Evolutionary conservation across 2,113 vertebrate genomes (phyloP).

Genomic region (Hemicordylus capensis): DNA sequence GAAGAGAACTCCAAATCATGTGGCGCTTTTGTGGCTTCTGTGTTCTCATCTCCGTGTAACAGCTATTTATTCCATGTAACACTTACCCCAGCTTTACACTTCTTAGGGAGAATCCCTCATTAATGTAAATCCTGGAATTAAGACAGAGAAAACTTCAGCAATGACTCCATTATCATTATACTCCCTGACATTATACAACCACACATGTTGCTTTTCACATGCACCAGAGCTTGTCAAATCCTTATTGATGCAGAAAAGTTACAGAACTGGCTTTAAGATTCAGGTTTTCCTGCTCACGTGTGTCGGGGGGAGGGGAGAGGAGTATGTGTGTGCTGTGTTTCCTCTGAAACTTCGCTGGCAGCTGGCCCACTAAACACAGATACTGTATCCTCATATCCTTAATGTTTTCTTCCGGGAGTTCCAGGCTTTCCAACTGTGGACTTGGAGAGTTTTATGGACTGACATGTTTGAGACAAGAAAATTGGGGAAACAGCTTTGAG

Average conservation of each 20-base stretch:
- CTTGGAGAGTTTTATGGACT: slow-evolving; percentile 62
- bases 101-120: slow-evolving; percentile 65
- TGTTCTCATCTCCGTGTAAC: slow-evolving; percentile 51
- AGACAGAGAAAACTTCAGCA: slow-evolving; percentile 47
- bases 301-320: neutral
- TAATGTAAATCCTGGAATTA: slow-evolving; percentile 71
- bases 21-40: slow-evolving; percentile 52
- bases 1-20: slow-evolving; percentile 47
- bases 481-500: slow-evolving; percentile 51
- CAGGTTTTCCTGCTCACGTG: slow-evolving; percentile 28
- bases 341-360: slow-evolving; percentile 45
- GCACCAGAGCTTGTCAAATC: slow-evolving; percentile 50
- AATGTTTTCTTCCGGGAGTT: slow-evolving; percentile 55
- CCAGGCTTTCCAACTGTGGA: slow-evolving; percentile 35
- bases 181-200: slow-evolving; percentile 30
- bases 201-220: slow-evolving; percentile 39
- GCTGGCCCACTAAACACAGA: slow-evolving; percentile 57
- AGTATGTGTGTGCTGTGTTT: neutral
- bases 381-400: slow-evolving; percentile 39
- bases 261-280: slow-evolving; percentile 39
- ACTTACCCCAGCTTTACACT: slow-evolving; percentile 65
- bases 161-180: slow-evolving; percentile 30
- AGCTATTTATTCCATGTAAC: slow-evolving; percentile 76
- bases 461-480: slow-evolving; percentile 60
- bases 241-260: slow-evolving; percentile 49